Conservation (phyloP, 2,113 vertebrate genomes). For the Camarhynchus parvulus region DNA sequence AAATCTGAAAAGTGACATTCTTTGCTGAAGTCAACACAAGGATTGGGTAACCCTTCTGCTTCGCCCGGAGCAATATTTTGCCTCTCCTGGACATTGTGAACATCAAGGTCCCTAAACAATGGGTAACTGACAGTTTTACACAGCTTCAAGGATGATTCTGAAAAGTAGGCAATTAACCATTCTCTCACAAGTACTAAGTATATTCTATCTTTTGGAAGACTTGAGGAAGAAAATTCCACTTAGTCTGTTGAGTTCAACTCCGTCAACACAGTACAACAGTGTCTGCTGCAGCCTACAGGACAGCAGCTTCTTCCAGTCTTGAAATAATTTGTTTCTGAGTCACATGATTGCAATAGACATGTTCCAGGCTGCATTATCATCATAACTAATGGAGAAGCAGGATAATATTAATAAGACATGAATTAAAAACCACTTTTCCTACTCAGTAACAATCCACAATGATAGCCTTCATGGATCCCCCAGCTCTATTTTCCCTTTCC, state of each 20-base stretch:
- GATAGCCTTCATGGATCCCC: constrained; percentile 10
- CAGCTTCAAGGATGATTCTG: background rate
- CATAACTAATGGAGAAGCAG: background rate
- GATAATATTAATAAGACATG: background rate
- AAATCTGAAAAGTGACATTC: background rate
- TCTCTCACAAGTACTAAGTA: background rate
- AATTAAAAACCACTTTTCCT: background rate
- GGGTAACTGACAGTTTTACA: background rate
- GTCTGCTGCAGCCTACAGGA: background rate
- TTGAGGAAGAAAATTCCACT: background rate
- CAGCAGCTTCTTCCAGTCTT: background rate
- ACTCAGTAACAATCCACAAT: background rate
- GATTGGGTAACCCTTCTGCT: background rate
- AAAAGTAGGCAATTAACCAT: background rate
- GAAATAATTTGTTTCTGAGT: background rate
- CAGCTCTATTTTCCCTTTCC: constrained; percentile 11
- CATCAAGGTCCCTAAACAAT: background rate
- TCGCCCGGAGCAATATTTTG: background rate
- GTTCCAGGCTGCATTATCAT: background rate
- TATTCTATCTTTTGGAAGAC: background rate
- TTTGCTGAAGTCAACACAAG: background rate
- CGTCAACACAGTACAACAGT: background rate
- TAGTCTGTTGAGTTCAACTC: background rate
- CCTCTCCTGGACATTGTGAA: accelerated
- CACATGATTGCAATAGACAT: background rate